phyloP scores from a whole-genome alignment of 2,888 invertebrate genomes.

The Eupeodes latifasciatus region DNA sequence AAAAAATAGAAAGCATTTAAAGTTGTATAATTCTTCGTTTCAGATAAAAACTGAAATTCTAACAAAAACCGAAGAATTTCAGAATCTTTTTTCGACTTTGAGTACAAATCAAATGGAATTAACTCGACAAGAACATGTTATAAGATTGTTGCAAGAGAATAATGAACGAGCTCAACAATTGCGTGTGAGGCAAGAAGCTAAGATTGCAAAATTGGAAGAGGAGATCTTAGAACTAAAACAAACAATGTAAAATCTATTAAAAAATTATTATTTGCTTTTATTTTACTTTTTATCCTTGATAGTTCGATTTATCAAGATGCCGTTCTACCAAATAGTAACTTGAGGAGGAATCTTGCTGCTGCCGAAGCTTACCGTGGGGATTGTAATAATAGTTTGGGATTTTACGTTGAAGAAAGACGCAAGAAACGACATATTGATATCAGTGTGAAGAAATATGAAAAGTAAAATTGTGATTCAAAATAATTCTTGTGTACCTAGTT shows the following conservation, averaged over 20 bases:
- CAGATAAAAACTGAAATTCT: slow-evolving; percentile 80
- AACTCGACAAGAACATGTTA: slow-evolving; percentile 80
- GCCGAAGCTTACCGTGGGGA: slow-evolving; percentile 64
- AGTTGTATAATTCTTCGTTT: slow-evolving; percentile 37
- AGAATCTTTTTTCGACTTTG: slow-evolving; percentile 79
- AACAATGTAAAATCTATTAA: slow-evolving; percentile 78
- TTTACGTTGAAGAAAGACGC: slow-evolving; percentile 78
- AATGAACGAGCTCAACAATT: slow-evolving; percentile 78
- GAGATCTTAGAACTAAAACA: slow-evolving; percentile 79
- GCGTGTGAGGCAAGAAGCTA: slow-evolving; percentile 81
- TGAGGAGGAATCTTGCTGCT: slow-evolving; percentile 50
- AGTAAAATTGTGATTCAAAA: no score
- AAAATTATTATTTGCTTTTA: no score
- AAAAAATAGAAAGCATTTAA: background rate
- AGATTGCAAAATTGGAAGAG: slow-evolving; percentile 79
- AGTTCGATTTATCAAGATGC: slow-evolving; percentile 77
- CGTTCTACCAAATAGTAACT: slow-evolving; percentile 57
- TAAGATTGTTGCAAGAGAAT: slow-evolving; percentile 81
- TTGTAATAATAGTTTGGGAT: slow-evolving; percentile 76
- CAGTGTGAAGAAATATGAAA: slow-evolving; percentile 69
- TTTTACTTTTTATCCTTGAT: slow-evolving; percentile 3
- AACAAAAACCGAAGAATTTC: slow-evolving; percentile 80
- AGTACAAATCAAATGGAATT: slow-evolving; percentile 80
- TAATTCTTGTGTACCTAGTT: background rate
- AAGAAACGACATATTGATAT: slow-evolving; percentile 79